phyloP scores from a whole-genome alignment of 2,797 vertebrate species.

The Oreochromis mossambicus region DNA sequence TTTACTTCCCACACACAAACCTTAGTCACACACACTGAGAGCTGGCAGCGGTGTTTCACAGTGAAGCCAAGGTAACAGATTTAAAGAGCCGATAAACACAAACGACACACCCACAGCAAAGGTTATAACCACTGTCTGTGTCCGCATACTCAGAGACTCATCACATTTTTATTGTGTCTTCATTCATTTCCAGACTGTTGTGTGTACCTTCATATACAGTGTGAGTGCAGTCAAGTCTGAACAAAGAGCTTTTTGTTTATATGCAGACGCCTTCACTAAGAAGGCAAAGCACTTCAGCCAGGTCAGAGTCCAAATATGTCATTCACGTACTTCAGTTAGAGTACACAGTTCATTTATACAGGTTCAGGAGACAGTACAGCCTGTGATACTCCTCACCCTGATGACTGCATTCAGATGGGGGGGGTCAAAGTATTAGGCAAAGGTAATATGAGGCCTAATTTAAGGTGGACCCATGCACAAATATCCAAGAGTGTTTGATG shows the following conservation, averaged over 20 bases:
- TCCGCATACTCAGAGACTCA: not conserved
- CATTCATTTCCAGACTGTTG: not conserved
- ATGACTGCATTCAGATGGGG: not conserved
- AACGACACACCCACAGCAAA: not conserved
- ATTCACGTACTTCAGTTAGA: not conserved
- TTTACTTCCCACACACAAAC: not conserved
- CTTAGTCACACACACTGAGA: not conserved
- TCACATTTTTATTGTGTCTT: not conserved
- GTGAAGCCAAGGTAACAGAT: not conserved
- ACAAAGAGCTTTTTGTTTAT: not conserved
- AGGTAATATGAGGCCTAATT: not conserved
- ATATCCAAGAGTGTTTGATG: not conserved
- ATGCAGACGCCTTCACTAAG: rapidly evolving
- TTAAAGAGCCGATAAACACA: not conserved
- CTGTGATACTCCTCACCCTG: not conserved
- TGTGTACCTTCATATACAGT: not conserved
- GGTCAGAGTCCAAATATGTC: not conserved
- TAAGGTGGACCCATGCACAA: not conserved
- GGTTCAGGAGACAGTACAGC: not conserved
- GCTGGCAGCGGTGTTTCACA: not conserved
- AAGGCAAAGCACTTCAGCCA: not conserved
- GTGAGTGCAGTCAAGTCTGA: not conserved
- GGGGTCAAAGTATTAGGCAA: not conserved
- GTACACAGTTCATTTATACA: not conserved
- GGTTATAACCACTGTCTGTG: not conserved